Evolutionary conservation across 2,797 vertebrate species (phyloP).

Genomic region (Phrynocephalus guinanensis): DNA sequence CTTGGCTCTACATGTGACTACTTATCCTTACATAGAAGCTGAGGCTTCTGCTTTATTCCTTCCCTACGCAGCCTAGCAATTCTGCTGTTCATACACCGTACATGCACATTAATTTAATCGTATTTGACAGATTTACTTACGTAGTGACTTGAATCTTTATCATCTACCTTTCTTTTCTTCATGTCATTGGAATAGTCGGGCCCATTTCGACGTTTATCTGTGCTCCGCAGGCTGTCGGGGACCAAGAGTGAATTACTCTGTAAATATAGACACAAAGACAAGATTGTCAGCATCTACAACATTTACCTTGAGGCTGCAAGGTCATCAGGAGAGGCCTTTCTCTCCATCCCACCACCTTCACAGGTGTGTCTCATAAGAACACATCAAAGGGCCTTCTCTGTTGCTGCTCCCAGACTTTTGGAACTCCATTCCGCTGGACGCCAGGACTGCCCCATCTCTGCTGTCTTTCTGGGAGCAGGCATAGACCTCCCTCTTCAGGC

Average conservation of each 20-base stretch:
- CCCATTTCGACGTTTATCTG: conserved; percentile 86
- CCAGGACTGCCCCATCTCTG: too few species aligned
- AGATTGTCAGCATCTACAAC: conserved; percentile 49
- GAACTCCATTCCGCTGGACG: too few species aligned
- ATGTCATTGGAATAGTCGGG: conserved; percentile 85
- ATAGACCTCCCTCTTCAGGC: too few species aligned
- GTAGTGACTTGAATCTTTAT: conserved; percentile 87
- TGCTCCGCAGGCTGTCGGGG: conserved; percentile 79
- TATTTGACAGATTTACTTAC: conserved; percentile 77
- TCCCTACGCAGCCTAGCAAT: conserved; percentile 17
- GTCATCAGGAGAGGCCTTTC: background rate
- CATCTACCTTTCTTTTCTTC: conserved; percentile 87
- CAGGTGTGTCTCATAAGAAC: too few species aligned
- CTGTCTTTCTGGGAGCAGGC: too few species aligned
- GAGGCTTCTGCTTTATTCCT: background rate
- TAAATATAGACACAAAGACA: conserved; percentile 66
- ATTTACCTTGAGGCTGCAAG: conserved; percentile 55
- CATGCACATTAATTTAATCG: conserved; percentile 44
- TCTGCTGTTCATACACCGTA: conserved; percentile 30
- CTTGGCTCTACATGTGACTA: background rate
- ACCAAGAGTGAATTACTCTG: conserved; percentile 86
- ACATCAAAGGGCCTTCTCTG: too few species aligned
- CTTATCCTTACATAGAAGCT: background rate
- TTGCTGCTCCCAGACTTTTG: too few species aligned
- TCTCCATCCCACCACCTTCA: too few species aligned